Percentiles rank a stretch among this genome's conserved stretches.
Conservation (phyloP, 2,113 vertebrate genomes). For the Rhineura floridana region DNA sequence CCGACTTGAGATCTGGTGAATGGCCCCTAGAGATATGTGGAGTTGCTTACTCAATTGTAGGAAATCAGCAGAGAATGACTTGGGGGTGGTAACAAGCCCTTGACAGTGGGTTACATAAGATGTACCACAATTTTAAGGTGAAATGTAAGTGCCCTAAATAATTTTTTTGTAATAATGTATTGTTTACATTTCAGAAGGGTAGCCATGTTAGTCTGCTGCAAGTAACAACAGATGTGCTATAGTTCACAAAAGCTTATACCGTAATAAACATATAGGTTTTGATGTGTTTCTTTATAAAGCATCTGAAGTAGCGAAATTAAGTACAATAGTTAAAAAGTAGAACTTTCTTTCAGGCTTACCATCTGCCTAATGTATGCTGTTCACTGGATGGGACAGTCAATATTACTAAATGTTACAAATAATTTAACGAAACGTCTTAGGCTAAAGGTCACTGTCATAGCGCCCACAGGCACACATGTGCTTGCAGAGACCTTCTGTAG, state of each 20-base stretch:
- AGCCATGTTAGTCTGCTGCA: neutral
- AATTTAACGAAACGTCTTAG: neutral
- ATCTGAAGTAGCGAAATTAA: neutral
- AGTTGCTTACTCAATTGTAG: neutral
- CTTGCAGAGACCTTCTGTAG: no score
- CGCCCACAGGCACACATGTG: no score
- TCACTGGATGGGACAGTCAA: neutral
- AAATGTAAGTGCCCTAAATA: neutral
- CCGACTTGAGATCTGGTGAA: neutral
- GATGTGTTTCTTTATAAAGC: neutral
- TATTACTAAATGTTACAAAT: neutral
- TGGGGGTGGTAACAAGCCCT: neutral
- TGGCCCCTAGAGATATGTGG: neutral
- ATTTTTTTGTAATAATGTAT: neutral
- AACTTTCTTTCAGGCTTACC: neutral
- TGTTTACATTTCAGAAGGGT: neutral
- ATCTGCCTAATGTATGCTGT: neutral
- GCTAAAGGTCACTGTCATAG: no score
- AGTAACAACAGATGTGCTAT: neutral
- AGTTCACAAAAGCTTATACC: neutral
- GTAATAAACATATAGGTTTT: neutral
- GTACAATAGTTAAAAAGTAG: neutral
- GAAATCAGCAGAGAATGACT: neutral
- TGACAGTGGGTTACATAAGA: neutral
- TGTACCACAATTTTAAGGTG: neutral